Conservation (phyloP, 2,888 invertebrate genomes). For the Athalia circularis region DNA sequence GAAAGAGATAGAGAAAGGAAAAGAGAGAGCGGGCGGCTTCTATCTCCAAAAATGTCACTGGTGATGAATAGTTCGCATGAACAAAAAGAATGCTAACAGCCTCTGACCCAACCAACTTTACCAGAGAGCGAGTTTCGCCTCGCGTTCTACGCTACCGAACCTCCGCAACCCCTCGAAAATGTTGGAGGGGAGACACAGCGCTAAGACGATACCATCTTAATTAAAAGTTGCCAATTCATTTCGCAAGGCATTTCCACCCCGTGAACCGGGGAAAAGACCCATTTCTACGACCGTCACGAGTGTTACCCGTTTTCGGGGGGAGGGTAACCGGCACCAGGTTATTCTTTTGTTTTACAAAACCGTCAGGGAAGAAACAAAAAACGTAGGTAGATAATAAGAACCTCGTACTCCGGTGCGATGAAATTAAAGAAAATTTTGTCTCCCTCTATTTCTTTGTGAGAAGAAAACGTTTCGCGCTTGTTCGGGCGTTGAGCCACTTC, state of each 20-base stretch:
- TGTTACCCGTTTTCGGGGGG: not conserved
- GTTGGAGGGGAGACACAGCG: slow-evolving; percentile 48
- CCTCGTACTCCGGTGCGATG: slow-evolving; percentile 61
- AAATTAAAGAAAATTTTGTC: slow-evolving; percentile 65
- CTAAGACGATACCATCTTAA: slow-evolving; percentile 72
- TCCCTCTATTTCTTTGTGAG: no score
- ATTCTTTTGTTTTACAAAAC: slow-evolving; percentile 66
- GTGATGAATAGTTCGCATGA: slow-evolving; percentile 74
- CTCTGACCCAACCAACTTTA: slow-evolving; percentile 52
- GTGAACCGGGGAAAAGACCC: slow-evolving; percentile 53
- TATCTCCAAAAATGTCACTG: slow-evolving; percentile 74
- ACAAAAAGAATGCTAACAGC: slow-evolving; percentile 73
- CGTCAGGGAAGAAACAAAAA: slow-evolving; percentile 55
- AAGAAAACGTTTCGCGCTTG: no score
- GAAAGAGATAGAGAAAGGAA: slow-evolving; percentile 45
- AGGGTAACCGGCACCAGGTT: slow-evolving; percentile 51
- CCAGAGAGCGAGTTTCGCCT: slow-evolving; percentile 30
- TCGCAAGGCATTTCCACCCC: slow-evolving; percentile 65
- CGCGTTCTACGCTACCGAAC: not conserved
- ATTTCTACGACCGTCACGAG: not conserved
- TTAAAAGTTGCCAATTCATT: slow-evolving; percentile 75
- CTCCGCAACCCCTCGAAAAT: not conserved
- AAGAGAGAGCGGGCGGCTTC: slow-evolving; percentile 60
- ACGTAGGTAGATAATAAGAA: slow-evolving; percentile 65
- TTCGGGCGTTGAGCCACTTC: slow-evolving; percentile 8